Conservation (phyloP, 2,888 invertebrate species). For the Copidosoma aretas region DNA sequence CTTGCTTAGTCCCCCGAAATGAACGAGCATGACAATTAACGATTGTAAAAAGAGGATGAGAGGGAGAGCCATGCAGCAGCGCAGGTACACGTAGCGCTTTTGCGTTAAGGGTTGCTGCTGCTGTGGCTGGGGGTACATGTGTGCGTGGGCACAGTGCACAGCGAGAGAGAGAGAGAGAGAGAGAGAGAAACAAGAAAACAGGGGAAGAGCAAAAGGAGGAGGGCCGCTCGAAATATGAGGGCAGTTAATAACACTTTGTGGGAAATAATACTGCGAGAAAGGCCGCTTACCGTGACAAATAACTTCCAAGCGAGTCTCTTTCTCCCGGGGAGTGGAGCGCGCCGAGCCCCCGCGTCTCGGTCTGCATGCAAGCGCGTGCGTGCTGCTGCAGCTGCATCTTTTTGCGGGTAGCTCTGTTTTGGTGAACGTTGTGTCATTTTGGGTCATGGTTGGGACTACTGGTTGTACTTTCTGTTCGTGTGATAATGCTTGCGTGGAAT, state of each 20-base stretch:
- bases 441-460: not conserved
- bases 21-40: conserved; percentile 60
- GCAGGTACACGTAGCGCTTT: conserved; percentile 12
- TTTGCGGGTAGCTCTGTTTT: not conserved
- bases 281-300: conserved; percentile 62
- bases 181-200: conserved; percentile 49
- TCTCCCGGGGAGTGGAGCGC: conserved; percentile 36
- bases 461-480: not conserved
- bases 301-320: conserved; percentile 54
- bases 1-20: conserved; percentile 58
- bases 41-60: conserved; percentile 53
- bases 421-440: not conserved
- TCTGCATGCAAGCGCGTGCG: conserved; percentile 27
- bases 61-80: conserved; percentile 31
- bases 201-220: conserved; percentile 52
- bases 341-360: conserved; percentile 33
- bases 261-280: conserved; percentile 62
- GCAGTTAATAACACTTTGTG: conserved; percentile 63
- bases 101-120: too few species aligned
- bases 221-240: conserved; percentile 57
- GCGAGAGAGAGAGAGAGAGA: not conserved
- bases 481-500: too few species aligned
- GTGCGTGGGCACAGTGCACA: not conserved
- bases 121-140: not conserved
- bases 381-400: conserved; percentile 10